These are phyloP conservation scores for Recurvirostra avosetta DNA, from an alignment of 2,113 vertebrate genomes.

Conservation along the genomic window DNA sequence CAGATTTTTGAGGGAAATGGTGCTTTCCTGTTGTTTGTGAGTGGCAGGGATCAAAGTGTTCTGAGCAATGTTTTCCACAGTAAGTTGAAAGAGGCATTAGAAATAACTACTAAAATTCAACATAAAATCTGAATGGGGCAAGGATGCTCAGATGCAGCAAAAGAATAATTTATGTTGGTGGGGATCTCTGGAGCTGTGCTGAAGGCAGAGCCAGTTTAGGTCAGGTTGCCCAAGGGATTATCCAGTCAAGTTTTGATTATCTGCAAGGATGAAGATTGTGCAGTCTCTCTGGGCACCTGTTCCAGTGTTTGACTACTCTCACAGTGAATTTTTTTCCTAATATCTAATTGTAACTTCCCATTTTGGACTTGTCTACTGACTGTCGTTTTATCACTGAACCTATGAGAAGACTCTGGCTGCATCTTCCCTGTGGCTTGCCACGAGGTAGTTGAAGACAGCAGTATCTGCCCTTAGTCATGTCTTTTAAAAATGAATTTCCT, in stretches of 20 bases:
- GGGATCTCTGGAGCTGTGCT: not conserved
- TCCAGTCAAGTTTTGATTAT: not conserved
- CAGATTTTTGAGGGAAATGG: not conserved
- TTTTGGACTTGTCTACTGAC: not conserved
- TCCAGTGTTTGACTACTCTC: not conserved
- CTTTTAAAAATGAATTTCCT: not conserved
- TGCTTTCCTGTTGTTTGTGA: not conserved
- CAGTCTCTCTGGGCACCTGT: not conserved
- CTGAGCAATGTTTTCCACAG: not conserved
- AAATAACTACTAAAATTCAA: not conserved
- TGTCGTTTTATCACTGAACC: accelerated
- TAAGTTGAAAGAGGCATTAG: not conserved
- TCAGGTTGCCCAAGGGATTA: not conserved
- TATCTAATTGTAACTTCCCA: not conserved
- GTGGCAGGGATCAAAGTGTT: not conserved
- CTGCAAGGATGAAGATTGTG: not conserved
- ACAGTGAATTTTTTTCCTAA: not conserved
- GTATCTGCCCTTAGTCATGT: not conserved
- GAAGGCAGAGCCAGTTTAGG: not conserved
- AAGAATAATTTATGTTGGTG: not conserved
- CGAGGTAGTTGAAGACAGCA: not conserved
- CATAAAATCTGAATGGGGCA: not conserved
- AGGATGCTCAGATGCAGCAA: not conserved
- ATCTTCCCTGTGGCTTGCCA: not conserved
- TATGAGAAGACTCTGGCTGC: not conserved